phyloP scores from a whole-genome alignment of 2,113 vertebrate genomes.

The Gymnarchus niloticus region DNA sequence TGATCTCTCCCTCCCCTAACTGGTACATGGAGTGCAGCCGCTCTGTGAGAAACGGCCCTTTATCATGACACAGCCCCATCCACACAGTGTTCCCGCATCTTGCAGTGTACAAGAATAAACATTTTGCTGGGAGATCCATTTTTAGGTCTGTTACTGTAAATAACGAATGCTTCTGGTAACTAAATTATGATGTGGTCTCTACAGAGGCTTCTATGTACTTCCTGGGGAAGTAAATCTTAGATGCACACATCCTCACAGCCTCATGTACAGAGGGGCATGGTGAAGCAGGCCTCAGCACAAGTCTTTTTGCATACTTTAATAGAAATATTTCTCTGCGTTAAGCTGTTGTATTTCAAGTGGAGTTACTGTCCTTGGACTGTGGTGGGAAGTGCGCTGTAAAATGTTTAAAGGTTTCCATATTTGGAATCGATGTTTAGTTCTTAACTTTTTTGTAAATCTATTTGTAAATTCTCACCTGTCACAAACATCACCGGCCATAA shows the following conservation, averaged over 20 bases:
- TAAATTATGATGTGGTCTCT: slow-evolving; percentile 10
- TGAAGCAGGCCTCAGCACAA: not conserved
- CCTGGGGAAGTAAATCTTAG: not conserved
- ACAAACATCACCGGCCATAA: not conserved
- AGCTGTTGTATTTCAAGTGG: not conserved
- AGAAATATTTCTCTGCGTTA: not conserved
- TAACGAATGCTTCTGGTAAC: slow-evolving; percentile 21
- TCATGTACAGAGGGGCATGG: too few relatives aligned
- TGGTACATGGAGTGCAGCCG: not conserved
- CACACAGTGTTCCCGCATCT: not conserved
- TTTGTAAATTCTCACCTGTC: not conserved
- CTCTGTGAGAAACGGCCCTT: not conserved
- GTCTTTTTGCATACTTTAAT: not conserved
- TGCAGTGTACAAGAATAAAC: not conserved
- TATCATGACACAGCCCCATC: not conserved
- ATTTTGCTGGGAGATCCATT: slow-evolving; percentile 6
- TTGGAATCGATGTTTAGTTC: not conserved
- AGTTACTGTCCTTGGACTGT: not conserved
- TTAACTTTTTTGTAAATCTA: not conserved
- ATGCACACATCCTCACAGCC: not conserved
- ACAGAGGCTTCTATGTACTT: not conserved
- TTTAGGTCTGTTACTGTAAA: slow-evolving; percentile 23
- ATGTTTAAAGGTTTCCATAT: not conserved
- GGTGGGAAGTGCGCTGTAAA: not conserved
- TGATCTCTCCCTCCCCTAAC: not conserved